phyloP scores from a whole-genome alignment of 2,113 vertebrate genomes.

The Eretmochelys imbricata region DNA sequence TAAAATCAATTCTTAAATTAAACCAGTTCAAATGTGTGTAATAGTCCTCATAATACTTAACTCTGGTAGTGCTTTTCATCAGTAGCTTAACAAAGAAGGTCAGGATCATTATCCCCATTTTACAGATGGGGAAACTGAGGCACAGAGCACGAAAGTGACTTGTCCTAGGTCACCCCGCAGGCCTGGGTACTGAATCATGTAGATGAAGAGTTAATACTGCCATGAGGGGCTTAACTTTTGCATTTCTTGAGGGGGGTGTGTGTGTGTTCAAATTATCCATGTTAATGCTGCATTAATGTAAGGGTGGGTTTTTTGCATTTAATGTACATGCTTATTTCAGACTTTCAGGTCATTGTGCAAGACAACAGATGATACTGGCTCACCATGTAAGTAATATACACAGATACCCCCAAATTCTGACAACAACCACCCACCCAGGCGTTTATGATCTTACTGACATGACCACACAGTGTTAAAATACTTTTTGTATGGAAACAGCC shows the following conservation, averaged over 20 bases:
- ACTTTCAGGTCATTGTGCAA: not conserved
- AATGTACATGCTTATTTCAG: not conserved
- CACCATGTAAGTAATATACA: not conserved
- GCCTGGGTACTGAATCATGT: not conserved
- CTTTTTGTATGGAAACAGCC: no score
- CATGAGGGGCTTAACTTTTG: not conserved
- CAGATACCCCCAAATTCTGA: not conserved
- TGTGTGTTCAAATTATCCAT: not conserved
- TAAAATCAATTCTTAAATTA: not conserved
- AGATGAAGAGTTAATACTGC: not conserved
- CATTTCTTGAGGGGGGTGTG: not conserved
- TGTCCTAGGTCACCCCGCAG: not conserved
- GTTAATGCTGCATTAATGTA: not conserved
- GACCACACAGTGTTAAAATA: rapidly evolving
- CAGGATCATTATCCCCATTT: not conserved
- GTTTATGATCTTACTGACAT: not conserved
- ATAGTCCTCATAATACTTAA: not conserved
- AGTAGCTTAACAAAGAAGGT: not conserved
- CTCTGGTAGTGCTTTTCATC: not conserved
- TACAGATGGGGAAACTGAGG: not conserved
- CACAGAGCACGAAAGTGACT: not conserved
- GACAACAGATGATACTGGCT: not conserved
- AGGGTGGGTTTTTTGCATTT: not conserved
- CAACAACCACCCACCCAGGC: not conserved
- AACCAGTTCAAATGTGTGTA: not conserved